A percentile compares a stretch with the other conserved stretches of the same genome.
phyloP scores from a whole-genome alignment of 1,140 invertebrate species.

The Nebria ingens region DNA sequence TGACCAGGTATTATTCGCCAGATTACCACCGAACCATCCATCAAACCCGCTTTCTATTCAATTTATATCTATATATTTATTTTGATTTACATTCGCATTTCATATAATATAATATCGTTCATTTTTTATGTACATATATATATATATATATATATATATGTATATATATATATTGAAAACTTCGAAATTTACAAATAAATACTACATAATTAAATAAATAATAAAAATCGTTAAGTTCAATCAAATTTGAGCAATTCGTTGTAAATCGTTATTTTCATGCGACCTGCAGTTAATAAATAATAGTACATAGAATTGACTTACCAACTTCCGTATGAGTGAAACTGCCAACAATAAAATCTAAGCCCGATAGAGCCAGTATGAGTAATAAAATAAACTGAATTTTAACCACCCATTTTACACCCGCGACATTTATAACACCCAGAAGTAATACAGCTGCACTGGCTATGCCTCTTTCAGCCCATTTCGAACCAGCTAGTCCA shows the following conservation, averaged over 20 bases:
- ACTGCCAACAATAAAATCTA: slow-evolving; percentile 84
- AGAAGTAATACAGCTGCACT: slow-evolving; percentile 69
- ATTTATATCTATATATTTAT: not conserved
- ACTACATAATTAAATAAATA: not conserved
- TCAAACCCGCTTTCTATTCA: slow-evolving; percentile 66
- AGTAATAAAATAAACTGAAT: slow-evolving; percentile 77
- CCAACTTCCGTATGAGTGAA: slow-evolving; percentile 59
- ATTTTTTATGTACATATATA: slow-evolving; percentile 10
- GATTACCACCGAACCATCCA: slow-evolving; percentile 70
- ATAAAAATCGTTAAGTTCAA: too few species aligned
- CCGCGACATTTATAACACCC: slow-evolving; percentile 80
- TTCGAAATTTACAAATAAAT: not conserved
- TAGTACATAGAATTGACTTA: too few species aligned
- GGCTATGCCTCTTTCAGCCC: slow-evolving; percentile 71
- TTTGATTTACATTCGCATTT: not conserved
- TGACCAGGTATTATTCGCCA: slow-evolving; percentile 74
- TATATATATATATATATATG: too few species aligned
- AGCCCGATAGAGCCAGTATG: slow-evolving; percentile 70
- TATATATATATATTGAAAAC: too few species aligned
- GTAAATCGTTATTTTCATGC: too few species aligned
- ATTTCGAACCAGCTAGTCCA: slow-evolving; percentile 54
- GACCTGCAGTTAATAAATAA: too few species aligned
- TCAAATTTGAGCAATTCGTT: too few species aligned
- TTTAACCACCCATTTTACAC: slow-evolving; percentile 89
- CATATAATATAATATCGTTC: not conserved